Base-by-base conservation (phyloP, 35 echinoderm and acorn worm genomes). In the Eucidaris tribuloides region DNA sequence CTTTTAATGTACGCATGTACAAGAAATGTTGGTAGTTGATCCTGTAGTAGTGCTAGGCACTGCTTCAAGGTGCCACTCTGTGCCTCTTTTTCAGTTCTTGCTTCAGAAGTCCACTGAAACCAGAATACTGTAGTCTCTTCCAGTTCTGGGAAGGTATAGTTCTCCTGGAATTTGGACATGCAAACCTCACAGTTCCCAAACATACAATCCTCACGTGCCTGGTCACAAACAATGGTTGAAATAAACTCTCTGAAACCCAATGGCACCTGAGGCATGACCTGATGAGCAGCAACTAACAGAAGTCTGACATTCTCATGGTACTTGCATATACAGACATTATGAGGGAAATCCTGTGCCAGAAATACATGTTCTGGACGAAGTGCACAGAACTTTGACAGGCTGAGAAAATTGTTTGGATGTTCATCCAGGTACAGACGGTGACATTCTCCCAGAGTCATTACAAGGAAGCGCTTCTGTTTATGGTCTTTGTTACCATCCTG, bases 271-370 rank as follows among this genome's bases (percentile, higher is more conserved):
- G n/a, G n/a, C n/a, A n/a, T n/a, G n/a, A n/a, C n/a, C n/a, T n/a
- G n/a, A n/a, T n/a, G n/a, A n/a, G n/a, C n/a, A n/a, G n/a, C n/a
- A n/a, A n/a, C n/a, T n/a, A n/a, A n/a, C n/a, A n/a, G n/a, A n/a
- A n/a, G n/a, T n/a, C n/a, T n/a, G n/a, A n/a, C 9, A 13, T 54
- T n/a, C 22, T 7, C 58, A 20, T 62, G 4, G 6, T 62, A 79
- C 44, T 45, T 60, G 35, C 84, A 87, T 5, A 87, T 42, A 39
- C 84, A 87, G 19, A 87, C 58, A 46, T 87, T 79, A 72, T 79
- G 84, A 13, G 72, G 84, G 34, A 87, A 87, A 78, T 79, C 52
- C 49, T 79, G 22, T 33, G 45, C 54, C 32, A 87, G 41, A 35
- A 58, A 79, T 1, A 79, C 72, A 63, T 87, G 84, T 4, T 42